Percentiles rank a stretch among this genome's conserved stretches.
phyloP scores from a whole-genome alignment of 2,113 vertebrate genomes.

The Zosterops pallidus region DNA sequence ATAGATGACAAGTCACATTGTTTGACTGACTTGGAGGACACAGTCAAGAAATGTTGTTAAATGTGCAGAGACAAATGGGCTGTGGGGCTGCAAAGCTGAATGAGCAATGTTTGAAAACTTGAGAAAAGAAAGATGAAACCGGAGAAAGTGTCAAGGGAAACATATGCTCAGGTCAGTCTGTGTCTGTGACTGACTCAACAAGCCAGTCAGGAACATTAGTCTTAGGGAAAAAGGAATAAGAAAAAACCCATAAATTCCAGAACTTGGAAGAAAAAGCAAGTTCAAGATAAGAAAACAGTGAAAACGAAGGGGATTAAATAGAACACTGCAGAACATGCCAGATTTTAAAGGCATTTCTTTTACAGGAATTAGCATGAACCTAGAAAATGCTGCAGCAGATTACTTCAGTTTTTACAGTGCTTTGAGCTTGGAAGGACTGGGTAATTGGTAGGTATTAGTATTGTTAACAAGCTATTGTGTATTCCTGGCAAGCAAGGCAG shows the following conservation, averaged over 20 bases:
- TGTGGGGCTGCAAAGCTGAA: background rate
- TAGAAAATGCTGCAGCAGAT: background rate
- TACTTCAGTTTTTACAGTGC: constrained; percentile 25
- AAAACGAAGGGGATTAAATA: background rate
- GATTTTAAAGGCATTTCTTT: background rate
- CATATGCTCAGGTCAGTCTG: background rate
- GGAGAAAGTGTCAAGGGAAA: background rate
- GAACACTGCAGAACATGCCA: background rate
- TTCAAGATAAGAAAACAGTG: background rate
- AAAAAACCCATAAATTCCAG: background rate
- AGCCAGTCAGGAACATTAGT: background rate
- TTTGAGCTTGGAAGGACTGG: constrained; percentile 11
- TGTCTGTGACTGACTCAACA: background rate
- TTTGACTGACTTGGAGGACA: background rate
- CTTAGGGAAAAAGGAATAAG: accelerated
- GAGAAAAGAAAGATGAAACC: background rate
- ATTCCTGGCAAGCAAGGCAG: constrained; percentile 20
- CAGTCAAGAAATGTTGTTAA: background rate
- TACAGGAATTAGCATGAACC: background rate
- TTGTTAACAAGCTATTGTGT: background rate
- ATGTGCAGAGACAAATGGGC: background rate
- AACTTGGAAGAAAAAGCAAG: background rate
- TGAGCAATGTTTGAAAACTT: background rate
- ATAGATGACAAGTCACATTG: accelerated
- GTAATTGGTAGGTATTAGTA: constrained; percentile 40